These are phyloP conservation scores for Drosophila sechellia DNA, from an alignment of 1,140 invertebrate genomes.

Conservation along the genomic window DNA sequence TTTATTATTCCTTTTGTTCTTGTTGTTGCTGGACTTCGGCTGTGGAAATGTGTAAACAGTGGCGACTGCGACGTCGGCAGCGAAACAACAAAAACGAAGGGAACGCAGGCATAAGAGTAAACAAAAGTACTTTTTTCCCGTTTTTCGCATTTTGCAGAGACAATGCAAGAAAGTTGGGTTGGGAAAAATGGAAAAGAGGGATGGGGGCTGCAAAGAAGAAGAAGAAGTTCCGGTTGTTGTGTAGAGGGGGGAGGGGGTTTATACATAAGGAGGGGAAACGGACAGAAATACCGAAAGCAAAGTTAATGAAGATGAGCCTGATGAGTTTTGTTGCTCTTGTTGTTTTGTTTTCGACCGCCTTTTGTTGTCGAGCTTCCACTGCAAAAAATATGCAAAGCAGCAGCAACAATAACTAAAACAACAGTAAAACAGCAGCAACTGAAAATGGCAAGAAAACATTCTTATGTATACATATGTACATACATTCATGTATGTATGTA, in stretches of 20 bases:
- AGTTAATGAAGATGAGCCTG: slow-evolving; percentile 81
- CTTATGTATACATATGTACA: background rate
- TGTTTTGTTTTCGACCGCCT: slow-evolving; percentile 68
- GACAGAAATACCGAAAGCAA: slow-evolving; percentile 59
- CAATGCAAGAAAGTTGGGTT: slow-evolving; percentile 76
- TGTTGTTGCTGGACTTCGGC: slow-evolving; percentile 69
- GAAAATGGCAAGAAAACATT: slow-evolving; percentile 45
- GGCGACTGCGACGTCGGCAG: slow-evolving; percentile 52
- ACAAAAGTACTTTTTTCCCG: slow-evolving; percentile 66
- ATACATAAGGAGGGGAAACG: slow-evolving; percentile 16
- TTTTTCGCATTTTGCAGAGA: slow-evolving; percentile 63
- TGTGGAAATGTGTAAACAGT: slow-evolving; percentile 80
- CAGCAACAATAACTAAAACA: slow-evolving; percentile 49
- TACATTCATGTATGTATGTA: background rate
- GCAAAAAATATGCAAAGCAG: slow-evolving; percentile 74
- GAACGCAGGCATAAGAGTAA: slow-evolving; percentile 75
- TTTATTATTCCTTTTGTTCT: slow-evolving; percentile 20
- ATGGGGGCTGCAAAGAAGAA: slow-evolving; percentile 2
- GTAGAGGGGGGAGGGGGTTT: background rate
- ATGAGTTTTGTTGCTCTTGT: slow-evolving; percentile 70
- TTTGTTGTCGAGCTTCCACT: slow-evolving; percentile 71
- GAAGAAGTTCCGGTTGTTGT: slow-evolving; percentile 7
- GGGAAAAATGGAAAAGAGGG: slow-evolving; percentile 23
- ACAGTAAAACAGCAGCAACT: slow-evolving; percentile 23
- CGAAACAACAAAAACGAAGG: slow-evolving; percentile 62